These are phyloP conservation scores for Ciona savignyi DNA, from an alignment of 23 tunicate genomes.

Conservation along the genomic window DNA sequence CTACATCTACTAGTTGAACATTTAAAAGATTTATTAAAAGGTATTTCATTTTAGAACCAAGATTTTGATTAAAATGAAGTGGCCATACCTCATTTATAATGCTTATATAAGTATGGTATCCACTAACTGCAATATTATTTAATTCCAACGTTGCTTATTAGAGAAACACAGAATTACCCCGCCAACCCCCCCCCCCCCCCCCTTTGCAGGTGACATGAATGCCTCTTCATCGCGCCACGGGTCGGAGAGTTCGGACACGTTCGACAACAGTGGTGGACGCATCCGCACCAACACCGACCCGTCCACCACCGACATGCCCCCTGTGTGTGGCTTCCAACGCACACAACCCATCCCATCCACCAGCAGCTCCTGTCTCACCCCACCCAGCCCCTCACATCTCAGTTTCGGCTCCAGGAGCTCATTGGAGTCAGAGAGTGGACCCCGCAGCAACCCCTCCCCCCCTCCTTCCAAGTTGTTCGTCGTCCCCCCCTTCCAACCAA, in stretches of 20 bases:
- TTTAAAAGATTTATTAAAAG: too few species aligned
- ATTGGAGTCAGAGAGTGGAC: conserved; percentile 31
- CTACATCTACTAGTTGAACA: too few species aligned
- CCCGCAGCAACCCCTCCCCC: neutral
- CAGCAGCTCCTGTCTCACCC: conserved; percentile 28
- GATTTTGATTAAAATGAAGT: too few species aligned
- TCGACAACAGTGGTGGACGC: neutral
- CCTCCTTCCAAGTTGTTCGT: conserved; percentile 13
- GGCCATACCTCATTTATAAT: too few species aligned
- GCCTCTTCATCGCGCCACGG: conserved; percentile 16
- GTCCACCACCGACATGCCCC: conserved; percentile 15
- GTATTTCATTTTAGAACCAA: too few species aligned
- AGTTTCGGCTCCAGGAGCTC: conserved; percentile 32
- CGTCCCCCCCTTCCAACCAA: neutral
- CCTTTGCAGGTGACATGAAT: conserved; percentile 1
- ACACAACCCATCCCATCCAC: conserved; percentile 19
- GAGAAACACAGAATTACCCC: too few species aligned
- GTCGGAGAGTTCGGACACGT: conserved; percentile 32
- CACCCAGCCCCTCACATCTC: conserved; percentile 31
- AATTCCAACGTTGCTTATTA: too few species aligned
- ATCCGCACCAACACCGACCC: conserved; percentile 40
- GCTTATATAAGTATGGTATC: too few species aligned
- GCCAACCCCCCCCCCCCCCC: too few species aligned
- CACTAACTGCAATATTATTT: too few species aligned
- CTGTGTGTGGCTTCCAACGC: neutral